Conservation (phyloP, 2,797 vertebrate genomes). For the Smutsia temminckii region DNA sequence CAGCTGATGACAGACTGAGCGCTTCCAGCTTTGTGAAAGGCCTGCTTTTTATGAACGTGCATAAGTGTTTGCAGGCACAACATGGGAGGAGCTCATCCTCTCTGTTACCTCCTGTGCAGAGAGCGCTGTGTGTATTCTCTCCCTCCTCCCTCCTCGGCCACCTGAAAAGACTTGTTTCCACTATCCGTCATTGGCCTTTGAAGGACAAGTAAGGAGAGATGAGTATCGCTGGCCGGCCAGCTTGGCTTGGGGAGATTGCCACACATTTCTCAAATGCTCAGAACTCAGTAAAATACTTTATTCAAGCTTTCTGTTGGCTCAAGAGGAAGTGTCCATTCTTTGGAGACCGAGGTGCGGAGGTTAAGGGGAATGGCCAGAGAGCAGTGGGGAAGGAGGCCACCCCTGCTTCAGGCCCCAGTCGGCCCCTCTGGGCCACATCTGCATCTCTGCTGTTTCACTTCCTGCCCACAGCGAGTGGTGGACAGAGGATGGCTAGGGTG, state of each 20-base stretch:
- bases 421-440: too few relatives aligned
- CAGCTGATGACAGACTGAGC: constrained; percentile 83
- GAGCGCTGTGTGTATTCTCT: neutral
- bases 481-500: neutral
- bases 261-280: neutral
- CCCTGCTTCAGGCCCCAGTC: neutral
- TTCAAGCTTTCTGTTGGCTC: neutral
- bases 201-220: neutral
- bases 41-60: constrained; percentile 69
- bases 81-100: neutral
- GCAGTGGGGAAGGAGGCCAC: neutral
- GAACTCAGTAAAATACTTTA: neutral
- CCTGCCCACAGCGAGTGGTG: neutral
- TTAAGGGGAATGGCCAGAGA: neutral
- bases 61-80: constrained; percentile 48
- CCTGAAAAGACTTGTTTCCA: neutral
- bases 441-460: neutral
- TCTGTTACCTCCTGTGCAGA: neutral
- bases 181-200: neutral
- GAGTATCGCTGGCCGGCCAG: neutral
- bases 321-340: neutral
- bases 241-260: neutral
- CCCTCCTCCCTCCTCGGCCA: neutral
- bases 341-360: neutral
- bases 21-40: neutral